Percentiles rank a stretch among this genome's conserved stretches.
Conservation (phyloP, 2,113 vertebrate genomes). For the Chloropsis cyanopogon region DNA sequence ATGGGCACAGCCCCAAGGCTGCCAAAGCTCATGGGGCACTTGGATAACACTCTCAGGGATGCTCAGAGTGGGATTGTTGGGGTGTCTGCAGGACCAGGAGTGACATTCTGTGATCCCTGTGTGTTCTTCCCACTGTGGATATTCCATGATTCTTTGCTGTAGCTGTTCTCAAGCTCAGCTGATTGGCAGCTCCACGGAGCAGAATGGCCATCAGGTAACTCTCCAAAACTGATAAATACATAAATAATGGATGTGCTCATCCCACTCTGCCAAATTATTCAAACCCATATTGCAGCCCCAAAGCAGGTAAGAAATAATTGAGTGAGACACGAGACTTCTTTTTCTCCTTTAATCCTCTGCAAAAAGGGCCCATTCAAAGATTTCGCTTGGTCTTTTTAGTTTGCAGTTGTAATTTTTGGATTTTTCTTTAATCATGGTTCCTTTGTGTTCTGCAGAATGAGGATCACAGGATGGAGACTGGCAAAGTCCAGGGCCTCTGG, state of each 20-base stretch:
- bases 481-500: neutral
- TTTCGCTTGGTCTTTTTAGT: neutral
- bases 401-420: neutral
- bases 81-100: neutral
- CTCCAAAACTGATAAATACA: neutral
- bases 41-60: accelerated
- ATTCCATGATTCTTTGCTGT: neutral
- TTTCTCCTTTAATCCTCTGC: neutral
- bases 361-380: neutral
- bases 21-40: neutral
- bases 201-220: neutral
- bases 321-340: neutral
- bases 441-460: neutral
- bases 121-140: neutral
- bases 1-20: neutral
- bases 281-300: neutral
- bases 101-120: neutral
- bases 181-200: neutral
- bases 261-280: neutral
- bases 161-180: neutral
- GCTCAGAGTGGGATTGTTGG: neutral
- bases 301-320: constrained; percentile 4
- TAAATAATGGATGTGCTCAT: neutral
- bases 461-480: neutral
- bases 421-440: neutral